Percentiles rank a stretch among this genome's conserved stretches.
phyloP scores from a whole-genome alignment of 2,797 vertebrate species.

The Triplophysa bombifrons region DNA sequence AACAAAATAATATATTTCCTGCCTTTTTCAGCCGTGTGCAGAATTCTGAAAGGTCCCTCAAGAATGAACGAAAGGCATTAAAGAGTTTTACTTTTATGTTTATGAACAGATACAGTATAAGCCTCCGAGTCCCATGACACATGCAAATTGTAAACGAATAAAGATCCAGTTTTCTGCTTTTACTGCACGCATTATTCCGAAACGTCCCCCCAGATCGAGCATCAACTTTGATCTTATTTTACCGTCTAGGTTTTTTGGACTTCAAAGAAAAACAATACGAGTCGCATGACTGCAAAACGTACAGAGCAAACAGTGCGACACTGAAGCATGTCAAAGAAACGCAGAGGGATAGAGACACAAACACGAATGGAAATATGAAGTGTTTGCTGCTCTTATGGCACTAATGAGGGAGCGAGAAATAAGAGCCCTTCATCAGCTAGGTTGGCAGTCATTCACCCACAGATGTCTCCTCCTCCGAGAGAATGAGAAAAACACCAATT shows the following conservation, averaged over 20 bases:
- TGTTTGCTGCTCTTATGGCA: constrained; percentile 45
- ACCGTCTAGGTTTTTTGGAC: constrained; percentile 25
- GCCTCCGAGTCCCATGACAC: constrained; percentile 6
- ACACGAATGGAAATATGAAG: constrained; percentile 41
- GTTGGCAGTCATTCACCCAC: constrained; percentile 53
- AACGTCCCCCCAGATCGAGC: constrained; percentile 2
- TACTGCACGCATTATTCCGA: neutral
- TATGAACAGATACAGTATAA: constrained; percentile 1
- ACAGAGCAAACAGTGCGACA: constrained; percentile 5
- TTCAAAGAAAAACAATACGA: constrained; percentile 7
- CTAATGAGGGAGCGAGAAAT: constrained; percentile 41
- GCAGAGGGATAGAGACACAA: neutral
- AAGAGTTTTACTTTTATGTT: constrained; percentile 7
- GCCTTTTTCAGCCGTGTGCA: neutral
- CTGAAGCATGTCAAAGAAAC: constrained; percentile 18
- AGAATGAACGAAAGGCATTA: neutral
- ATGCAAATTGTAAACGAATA: constrained; percentile 8
- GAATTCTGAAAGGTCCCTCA: neutral
- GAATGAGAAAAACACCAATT: constrained; percentile 24
- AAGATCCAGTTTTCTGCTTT: constrained; percentile 26
- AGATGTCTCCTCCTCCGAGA: constrained; percentile 49
- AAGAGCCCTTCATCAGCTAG: constrained; percentile 45
- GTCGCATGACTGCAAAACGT: constrained; percentile 12
- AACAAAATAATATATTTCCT: neutral
- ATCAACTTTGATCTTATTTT: constrained; percentile 36